These are phyloP conservation scores for Sinodicranocentrus sp. DNA, from an alignment of 2,888 invertebrate genomes.

Conservation along the genomic window DNA sequence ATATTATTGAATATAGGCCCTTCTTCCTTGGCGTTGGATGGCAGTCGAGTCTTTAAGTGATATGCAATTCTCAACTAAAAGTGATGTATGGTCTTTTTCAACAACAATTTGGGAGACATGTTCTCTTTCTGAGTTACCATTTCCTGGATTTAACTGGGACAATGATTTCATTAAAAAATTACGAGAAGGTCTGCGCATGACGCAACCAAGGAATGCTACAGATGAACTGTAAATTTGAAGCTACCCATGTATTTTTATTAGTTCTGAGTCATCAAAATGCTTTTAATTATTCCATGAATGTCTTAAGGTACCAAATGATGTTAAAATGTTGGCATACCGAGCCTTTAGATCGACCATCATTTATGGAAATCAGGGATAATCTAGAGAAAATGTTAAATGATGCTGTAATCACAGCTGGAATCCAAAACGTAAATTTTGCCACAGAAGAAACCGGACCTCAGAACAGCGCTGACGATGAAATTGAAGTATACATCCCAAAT, in stretches of 20 bases:
- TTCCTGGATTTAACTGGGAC: constrained; percentile 67
- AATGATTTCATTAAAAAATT: constrained; percentile 59
- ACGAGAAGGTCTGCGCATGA: constrained; percentile 63
- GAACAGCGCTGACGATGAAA: constrained; percentile 24
- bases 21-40: constrained; percentile 70
- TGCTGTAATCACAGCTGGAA: too few species aligned
- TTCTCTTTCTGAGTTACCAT: constrained; percentile 66
- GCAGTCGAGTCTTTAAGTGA: constrained; percentile 52
- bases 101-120: constrained; percentile 65
- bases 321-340: constrained; percentile 60
- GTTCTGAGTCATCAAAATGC: too few species aligned
- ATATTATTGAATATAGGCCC: constrained; percentile 21
- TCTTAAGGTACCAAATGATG: constrained; percentile 65
- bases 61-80: constrained; percentile 54
- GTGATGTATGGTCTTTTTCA: constrained; percentile 47
- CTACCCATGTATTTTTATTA: neutral
- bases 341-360: constrained; percentile 50
- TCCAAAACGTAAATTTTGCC: too few species aligned
- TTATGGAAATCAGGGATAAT: constrained; percentile 25
- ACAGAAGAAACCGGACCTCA: neutral
- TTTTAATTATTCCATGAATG: too few species aligned
- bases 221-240: constrained; percentile 56
- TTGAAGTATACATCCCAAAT: constrained; percentile 48
- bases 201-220: constrained; percentile 64
- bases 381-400: constrained; percentile 29